Percentiles rank a stretch among this genome's conserved stretches.
phyloP scores from a whole-genome alignment of 2,113 vertebrate genomes.

The Plestiodon gilberti region DNA sequence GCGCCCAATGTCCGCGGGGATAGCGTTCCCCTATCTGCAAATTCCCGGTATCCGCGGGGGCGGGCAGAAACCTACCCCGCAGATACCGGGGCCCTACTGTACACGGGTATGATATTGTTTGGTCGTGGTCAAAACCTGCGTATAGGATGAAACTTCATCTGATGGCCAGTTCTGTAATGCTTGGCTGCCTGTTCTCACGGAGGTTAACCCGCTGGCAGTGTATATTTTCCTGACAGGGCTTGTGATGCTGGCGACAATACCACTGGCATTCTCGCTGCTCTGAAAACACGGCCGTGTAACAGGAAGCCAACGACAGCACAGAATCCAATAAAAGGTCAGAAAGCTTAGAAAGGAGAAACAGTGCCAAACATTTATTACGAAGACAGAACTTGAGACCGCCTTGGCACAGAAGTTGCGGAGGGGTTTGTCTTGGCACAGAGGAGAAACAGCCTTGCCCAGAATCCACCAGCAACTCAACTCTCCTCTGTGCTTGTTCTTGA shows the following conservation, averaged over 20 bases:
- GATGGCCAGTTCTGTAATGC: no score
- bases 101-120: no score
- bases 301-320: background rate
- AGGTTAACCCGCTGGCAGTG: background rate
- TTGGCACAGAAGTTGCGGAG: background rate
- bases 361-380: constrained; percentile 5
- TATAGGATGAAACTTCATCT: no score
- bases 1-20: no score
- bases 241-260: background rate
- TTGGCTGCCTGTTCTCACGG: no score
- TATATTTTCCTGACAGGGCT: background rate
- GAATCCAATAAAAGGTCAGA: background rate
- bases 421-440: background rate
- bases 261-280: background rate
- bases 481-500: background rate
- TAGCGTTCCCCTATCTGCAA: no score
- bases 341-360: background rate
- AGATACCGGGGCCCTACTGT: no score
- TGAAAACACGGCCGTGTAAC: background rate
- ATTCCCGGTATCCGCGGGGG: no score
- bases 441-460: background rate
- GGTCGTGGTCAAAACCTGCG: no score
- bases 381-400: constrained; percentile 6
- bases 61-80: no score
- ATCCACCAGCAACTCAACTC: background rate